A percentile compares a stretch with the other conserved stretches of the same genome.
Conservation (phyloP, 2,797 vertebrate species). For the Sebastes itinus region DNA sequence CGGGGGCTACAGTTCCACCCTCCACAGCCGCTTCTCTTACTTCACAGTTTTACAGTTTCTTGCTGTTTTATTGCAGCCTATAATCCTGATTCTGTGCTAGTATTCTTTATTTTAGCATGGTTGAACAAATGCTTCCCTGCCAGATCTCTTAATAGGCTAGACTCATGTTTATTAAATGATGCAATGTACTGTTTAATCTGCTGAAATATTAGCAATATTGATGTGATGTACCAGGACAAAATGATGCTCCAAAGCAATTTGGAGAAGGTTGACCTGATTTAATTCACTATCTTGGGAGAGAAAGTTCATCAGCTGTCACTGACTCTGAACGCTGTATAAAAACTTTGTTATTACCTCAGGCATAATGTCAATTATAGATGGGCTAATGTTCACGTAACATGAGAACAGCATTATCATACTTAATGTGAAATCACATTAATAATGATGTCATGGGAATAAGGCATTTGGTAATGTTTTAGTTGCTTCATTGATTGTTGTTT, state of each 20-base stretch:
- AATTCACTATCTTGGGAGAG: background rate
- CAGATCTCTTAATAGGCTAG: background rate
- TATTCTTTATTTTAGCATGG: background rate
- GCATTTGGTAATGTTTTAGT: slow-evolving; percentile 22
- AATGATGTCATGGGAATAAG: slow-evolving; percentile 35
- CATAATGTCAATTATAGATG: slow-evolving; percentile 55
- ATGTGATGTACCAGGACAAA: background rate
- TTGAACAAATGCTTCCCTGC: background rate
- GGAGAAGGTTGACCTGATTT: slow-evolving; percentile 16
- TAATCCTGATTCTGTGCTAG: slow-evolving; percentile 4
- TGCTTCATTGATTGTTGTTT: slow-evolving; percentile 32
- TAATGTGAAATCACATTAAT: slow-evolving; percentile 55
- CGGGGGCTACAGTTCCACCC: slow-evolving; percentile 20
- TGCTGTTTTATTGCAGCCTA: slow-evolving; percentile 25
- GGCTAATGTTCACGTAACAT: slow-evolving; percentile 43
- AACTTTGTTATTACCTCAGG: slow-evolving; percentile 27
- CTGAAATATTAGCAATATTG: background rate
- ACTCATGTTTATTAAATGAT: slow-evolving; percentile 1
- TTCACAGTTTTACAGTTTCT: slow-evolving; percentile 34
- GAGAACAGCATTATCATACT: slow-evolving; percentile 61
- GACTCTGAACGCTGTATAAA: slow-evolving; percentile 7
- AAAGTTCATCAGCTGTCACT: slow-evolving; percentile 34
- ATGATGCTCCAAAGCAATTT: background rate
- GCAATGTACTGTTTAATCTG: background rate
- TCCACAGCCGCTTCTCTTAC: slow-evolving; percentile 26